A percentile compares a stretch with the other conserved stretches of the same genome.
Evolutionary conservation across 2,113 vertebrate genomes (phyloP).

Genomic region (Festucalex cinctus): DNA sequence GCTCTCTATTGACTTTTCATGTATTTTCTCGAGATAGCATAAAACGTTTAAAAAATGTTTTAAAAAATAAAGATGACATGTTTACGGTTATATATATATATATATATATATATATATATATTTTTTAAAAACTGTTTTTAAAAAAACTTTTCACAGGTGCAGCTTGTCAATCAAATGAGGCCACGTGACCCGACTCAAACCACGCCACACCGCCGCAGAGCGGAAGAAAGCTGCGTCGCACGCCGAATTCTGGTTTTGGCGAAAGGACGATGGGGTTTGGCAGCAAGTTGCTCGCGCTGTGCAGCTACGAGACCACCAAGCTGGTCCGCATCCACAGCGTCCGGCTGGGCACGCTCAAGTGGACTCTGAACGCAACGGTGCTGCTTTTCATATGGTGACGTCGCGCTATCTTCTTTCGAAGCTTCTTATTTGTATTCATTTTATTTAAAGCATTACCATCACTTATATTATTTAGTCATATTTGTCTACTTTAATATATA

Average conservation of each 20-base stretch:
- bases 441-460: neutral
- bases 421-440: too few relatives aligned
- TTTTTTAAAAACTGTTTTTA: too few relatives aligned
- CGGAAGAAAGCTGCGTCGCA: too few relatives aligned
- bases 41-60: neutral
- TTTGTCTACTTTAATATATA: neutral
- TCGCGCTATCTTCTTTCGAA: neutral
- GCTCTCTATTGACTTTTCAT: too few relatives aligned
- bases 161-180: neutral
- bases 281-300: constrained; percentile 28
- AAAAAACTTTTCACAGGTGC: neutral
- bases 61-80: too few relatives aligned
- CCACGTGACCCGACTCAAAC: neutral
- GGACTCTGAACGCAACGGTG: constrained; percentile 43
- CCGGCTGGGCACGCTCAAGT: constrained; percentile 60
- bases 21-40: neutral
- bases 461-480: neutral
- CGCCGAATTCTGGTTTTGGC: neutral
- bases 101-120: too few relatives aligned
- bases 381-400: constrained; percentile 68
- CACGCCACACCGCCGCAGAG: neutral
- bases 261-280: neutral
- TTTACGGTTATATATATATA: neutral
- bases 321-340: constrained; percentile 59
- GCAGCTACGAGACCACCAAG: constrained; percentile 64